Conservation (phyloP, 2,113 vertebrate genomes). For the human region DNA sequence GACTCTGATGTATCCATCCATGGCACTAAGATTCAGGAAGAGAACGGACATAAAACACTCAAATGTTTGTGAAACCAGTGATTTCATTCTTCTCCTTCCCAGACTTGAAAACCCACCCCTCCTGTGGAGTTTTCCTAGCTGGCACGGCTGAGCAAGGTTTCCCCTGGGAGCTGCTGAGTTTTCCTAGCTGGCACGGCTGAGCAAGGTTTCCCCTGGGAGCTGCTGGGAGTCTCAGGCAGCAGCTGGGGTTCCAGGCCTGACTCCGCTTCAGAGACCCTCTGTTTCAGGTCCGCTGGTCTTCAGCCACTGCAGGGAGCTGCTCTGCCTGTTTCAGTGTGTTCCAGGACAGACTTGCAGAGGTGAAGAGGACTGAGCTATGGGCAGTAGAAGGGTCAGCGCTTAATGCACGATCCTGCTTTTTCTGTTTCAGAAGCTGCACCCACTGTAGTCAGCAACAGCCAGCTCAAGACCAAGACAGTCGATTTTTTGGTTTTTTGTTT, state of each 20-base stretch:
- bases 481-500: background rate
- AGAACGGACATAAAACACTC: background rate
- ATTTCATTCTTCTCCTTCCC: background rate
- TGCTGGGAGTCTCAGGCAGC: background rate
- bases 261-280: fast-evolving
- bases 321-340: background rate
- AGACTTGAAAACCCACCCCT: background rate
- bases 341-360: background rate
- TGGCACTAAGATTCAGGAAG: background rate
- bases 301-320: background rate
- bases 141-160: background rate
- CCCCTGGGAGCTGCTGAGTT: too few species aligned
- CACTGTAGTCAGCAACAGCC: background rate
- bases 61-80: background rate
- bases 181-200: too few species aligned
- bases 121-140: too few species aligned
- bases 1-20: background rate
- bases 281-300: background rate
- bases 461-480: fast-evolving
- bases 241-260: background rate
- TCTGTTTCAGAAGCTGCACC: background rate
- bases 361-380: background rate
- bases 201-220: too few species aligned
- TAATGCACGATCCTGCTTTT: background rate
- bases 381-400: background rate